Base-by-base conservation (phyloP, 30 jellyfish, hydroid and myxozoan genomes). In the Pseudorhiza aurosa region DNA sequence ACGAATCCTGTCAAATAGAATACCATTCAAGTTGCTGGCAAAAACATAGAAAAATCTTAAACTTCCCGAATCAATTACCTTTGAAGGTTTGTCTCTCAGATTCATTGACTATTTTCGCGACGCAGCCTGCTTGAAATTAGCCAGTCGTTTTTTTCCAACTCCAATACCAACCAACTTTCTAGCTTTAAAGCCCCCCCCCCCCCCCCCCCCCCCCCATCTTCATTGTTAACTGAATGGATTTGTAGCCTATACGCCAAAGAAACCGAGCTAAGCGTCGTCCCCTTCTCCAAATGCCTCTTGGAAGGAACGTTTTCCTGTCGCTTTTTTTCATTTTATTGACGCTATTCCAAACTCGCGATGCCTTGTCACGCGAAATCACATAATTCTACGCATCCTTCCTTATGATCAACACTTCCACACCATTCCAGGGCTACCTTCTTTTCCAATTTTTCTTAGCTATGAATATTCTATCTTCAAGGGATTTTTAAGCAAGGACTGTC, bases 1-100 rank as follows among this genome's bases (percentile, higher is more conserved):
- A 75, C 28, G 92, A 72, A 35, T 56, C 71, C 4, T 83, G 96
- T 51, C 24, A 42, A 30, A 67, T 90, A 6, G 95, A 90, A 47
- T 82, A 71, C 30, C 97, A 90, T 75, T 15, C 96, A 0, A 27
- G 25, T 2, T 90, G 97, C 56, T 90, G 97, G 97, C 83, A 83
- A 31, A 73, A 60, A 56, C 37, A 45, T 2, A 80, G 73, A 68
- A 45, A 73, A 51, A 73, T 17, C 22, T 14, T 73, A 33, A 40
- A 51, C 35, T 53, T 73, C 65, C 51, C 51, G 39, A 64, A 51
- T 53, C 65, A 73, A 8, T 25, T 71, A 11, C 78, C 88, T 15
- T 59, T 76, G 51, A 65, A 67, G 84, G 84, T 81, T 15, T 12
- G 59, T 42, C 15, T 42, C 11, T 8, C 55, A 42, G 55, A 9